A percentile compares a stretch with the other conserved stretches of the same genome.
These are phyloP conservation scores for Crax fasciolata DNA, from an alignment of 2,797 vertebrate genomes.

Conservation along the genomic window DNA sequence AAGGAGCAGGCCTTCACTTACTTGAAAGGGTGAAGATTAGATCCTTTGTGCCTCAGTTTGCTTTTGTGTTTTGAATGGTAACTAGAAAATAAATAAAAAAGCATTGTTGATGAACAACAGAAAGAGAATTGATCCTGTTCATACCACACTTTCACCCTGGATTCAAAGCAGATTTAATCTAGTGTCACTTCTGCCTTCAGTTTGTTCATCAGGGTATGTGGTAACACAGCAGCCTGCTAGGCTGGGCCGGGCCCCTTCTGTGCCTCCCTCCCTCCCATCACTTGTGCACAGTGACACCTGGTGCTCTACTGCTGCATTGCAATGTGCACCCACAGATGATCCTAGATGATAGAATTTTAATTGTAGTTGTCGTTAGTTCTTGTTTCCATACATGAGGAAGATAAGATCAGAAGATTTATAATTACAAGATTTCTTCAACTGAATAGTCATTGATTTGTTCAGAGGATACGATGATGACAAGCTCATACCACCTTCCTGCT, in stretches of 20 bases:
- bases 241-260: neutral
- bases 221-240: neutral
- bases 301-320: neutral
- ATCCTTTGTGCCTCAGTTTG: slow-evolving; percentile 88
- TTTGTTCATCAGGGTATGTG: neutral
- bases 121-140: neutral
- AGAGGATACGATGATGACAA: neutral
- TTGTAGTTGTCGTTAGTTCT: neutral
- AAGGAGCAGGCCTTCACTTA: slow-evolving; percentile 73
- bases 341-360: neutral
- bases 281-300: neutral
- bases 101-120: neutral
- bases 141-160: neutral
- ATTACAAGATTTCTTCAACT: neutral
- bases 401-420: neutral
- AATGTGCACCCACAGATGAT: fast-evolving
- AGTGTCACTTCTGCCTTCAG: neutral
- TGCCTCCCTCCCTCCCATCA: fast-evolving
- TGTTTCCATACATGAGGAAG: neutral
- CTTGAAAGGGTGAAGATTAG: slow-evolving; percentile 92
- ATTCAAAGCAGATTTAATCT: neutral
- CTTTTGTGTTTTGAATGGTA: slow-evolving; percentile 91
- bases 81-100: slow-evolving; percentile 80
- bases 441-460: neutral
- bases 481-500: neutral